Percentiles rank a stretch among this genome's conserved stretches.
Evolutionary conservation across 2,888 invertebrate species (phyloP).

Genomic region (Ennomos fuscantarius): DNA sequence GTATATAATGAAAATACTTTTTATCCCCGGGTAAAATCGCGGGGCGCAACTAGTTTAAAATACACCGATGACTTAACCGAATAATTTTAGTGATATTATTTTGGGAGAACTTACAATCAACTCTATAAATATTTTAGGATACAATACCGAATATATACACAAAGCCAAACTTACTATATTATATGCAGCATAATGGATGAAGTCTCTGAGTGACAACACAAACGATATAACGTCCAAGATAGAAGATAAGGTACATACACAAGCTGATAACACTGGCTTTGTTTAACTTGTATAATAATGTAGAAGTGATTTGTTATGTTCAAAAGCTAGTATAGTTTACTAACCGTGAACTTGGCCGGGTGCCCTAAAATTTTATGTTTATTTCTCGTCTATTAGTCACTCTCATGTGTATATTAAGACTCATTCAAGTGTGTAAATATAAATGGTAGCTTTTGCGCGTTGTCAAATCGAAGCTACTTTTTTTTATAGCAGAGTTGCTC

Average conservation of each 20-base stretch:
- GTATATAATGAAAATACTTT: too few relatives aligned
- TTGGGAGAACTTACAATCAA: too few relatives aligned
- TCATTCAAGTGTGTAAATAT: conserved; percentile 8
- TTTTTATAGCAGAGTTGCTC: too few relatives aligned
- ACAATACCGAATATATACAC: conserved; percentile 4
- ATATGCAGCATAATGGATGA: conserved; percentile 11
- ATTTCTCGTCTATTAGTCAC: conserved; percentile 13
- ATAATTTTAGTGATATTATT: too few relatives aligned
- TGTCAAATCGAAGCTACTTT: too few relatives aligned
- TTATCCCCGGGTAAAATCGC: too few relatives aligned
- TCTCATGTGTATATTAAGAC: background rate
- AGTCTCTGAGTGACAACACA: conserved; percentile 14
- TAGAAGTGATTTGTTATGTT: conserved; percentile 1
- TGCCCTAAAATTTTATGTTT: conserved; percentile 6
- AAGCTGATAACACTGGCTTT: conserved; percentile 4
- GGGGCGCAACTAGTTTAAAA: too few relatives aligned
- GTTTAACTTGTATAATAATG: conserved; percentile 1
- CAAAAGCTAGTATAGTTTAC: background rate
- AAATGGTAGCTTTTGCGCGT: too few relatives aligned
- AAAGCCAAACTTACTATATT: conserved; percentile 4
- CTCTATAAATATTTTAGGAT: too few relatives aligned
- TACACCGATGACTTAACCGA: too few relatives aligned
- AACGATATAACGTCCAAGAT: conserved; percentile 12
- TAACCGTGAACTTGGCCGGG: conserved; percentile 17
- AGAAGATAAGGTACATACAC: conserved; percentile 13